Evolutionary conservation across 2,113 vertebrate species (phyloP).

Genomic region (Epinephelus lanceolatus): DNA sequence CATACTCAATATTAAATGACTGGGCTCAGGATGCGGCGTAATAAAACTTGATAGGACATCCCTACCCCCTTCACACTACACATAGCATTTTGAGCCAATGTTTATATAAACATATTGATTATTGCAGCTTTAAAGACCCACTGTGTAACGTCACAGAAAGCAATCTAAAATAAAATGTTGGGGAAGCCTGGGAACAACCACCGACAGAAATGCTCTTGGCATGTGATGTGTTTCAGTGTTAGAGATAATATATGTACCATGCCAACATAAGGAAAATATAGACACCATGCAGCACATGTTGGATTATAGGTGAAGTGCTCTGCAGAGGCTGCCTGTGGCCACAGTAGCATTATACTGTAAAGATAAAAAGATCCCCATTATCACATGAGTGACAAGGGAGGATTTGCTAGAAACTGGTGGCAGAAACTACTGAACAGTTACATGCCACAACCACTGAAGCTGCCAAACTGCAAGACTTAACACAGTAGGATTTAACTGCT

Average conservation of each 20-base stretch:
- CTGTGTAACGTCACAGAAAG: not conserved
- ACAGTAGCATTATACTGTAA: not conserved
- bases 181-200: not conserved
- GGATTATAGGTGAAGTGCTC: not conserved
- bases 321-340: not conserved
- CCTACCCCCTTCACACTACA: no score
- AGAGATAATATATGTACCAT: not conserved
- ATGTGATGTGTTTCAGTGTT: not conserved
- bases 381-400: constrained; percentile 37
- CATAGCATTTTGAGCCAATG: no score
- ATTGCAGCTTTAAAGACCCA: not conserved
- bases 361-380: constrained; percentile 36
- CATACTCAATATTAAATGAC: no score
- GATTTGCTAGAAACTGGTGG: constrained; percentile 31
- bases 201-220: not conserved
- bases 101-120: no score
- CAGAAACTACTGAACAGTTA: constrained; percentile 44
- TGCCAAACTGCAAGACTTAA: constrained; percentile 49
- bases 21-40: no score
- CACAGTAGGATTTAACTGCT: constrained; percentile 44
- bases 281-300: not conserved
- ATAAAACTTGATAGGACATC: no score
- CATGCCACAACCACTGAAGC: constrained; percentile 9
- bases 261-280: not conserved
- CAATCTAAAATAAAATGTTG: not conserved